Evolutionary conservation across 2,113 vertebrate species (phyloP).

Genomic region (Dasyprocta punctata): DNA sequence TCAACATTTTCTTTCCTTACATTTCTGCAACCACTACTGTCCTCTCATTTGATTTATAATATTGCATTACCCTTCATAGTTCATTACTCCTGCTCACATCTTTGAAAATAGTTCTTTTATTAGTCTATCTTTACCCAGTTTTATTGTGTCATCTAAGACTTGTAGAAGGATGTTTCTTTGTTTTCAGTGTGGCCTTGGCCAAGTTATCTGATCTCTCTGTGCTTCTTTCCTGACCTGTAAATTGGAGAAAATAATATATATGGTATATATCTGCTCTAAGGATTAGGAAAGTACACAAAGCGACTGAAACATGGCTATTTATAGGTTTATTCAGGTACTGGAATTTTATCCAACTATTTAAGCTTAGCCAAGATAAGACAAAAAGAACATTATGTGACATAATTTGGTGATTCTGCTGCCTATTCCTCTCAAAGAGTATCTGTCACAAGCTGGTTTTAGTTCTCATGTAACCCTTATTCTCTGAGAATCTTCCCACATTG

Average conservation of each 20-base stretch:
- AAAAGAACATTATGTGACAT: background rate
- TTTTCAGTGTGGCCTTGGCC: background rate
- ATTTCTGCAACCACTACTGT: background rate
- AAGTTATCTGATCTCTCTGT: background rate
- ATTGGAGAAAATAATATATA: background rate
- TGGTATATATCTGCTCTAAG: background rate
- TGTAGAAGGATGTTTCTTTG: too few species aligned
- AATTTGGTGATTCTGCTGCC: background rate
- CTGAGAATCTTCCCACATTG: background rate
- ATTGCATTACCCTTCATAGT: background rate
- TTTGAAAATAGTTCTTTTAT: slow-evolving; percentile 28
- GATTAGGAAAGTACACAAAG: background rate
- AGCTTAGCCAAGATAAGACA: background rate
- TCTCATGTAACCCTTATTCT: slow-evolving; percentile 1
- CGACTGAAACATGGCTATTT: background rate
- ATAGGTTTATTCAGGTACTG: background rate
- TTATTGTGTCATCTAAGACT: background rate
- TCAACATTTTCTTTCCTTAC: background rate
- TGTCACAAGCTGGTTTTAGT: slow-evolving; percentile 1
- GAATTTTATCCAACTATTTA: background rate
- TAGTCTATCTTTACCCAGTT: background rate
- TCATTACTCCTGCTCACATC: background rate
- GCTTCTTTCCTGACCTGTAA: background rate
- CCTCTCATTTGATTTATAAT: background rate
- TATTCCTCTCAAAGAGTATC: background rate